A percentile compares a stretch with the other conserved stretches of the same genome.
phyloP scores from a whole-genome alignment of 1,140 invertebrate genomes.

The Teleopsis dalmanni region DNA sequence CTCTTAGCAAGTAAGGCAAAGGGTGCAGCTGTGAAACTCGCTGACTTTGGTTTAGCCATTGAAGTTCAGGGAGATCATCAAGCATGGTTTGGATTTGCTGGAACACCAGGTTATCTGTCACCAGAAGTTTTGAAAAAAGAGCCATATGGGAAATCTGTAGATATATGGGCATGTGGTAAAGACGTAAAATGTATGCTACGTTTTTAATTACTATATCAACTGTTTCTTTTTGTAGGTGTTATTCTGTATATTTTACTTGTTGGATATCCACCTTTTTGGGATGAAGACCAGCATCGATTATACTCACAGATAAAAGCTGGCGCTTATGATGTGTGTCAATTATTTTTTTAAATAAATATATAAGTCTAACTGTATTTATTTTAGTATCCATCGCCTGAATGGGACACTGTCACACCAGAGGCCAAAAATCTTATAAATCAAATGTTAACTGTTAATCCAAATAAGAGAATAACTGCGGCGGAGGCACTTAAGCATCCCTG shows the following conservation, averaged over 20 bases:
- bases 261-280: slow-evolving; percentile 99
- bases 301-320: slow-evolving; percentile 99
- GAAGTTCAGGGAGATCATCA: slow-evolving; percentile 98
- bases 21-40: slow-evolving; percentile 98
- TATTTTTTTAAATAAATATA: slow-evolving; percentile 5
- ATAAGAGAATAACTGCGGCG: slow-evolving; percentile 94
- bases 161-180: slow-evolving; percentile 96
- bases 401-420: slow-evolving; percentile 99
- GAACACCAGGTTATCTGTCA: slow-evolving; percentile 98
- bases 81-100: slow-evolving; percentile 99
- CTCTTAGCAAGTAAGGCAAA: slow-evolving; percentile 98
- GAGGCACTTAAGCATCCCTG: slow-evolving; percentile 99
- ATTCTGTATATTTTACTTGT: slow-evolving; percentile 99
- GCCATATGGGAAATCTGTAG: slow-evolving; percentile 99
- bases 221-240: slow-evolving; percentile 53
- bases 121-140: slow-evolving; percentile 99
- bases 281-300: slow-evolving; percentile 98
- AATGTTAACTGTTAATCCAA: slow-evolving; percentile 98
- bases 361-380: slow-evolving; percentile 40
- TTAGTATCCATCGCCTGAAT: slow-evolving; percentile 98
- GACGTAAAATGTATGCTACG: background rate
- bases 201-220: background rate
- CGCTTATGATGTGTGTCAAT: slow-evolving; percentile 86
- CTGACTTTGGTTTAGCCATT: slow-evolving; percentile 98
- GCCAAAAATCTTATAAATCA: slow-evolving; percentile 99